These are phyloP conservation scores for Hemiscyllium ocellatum DNA, from an alignment of 2,113 vertebrate genomes.

Conservation along the genomic window DNA sequence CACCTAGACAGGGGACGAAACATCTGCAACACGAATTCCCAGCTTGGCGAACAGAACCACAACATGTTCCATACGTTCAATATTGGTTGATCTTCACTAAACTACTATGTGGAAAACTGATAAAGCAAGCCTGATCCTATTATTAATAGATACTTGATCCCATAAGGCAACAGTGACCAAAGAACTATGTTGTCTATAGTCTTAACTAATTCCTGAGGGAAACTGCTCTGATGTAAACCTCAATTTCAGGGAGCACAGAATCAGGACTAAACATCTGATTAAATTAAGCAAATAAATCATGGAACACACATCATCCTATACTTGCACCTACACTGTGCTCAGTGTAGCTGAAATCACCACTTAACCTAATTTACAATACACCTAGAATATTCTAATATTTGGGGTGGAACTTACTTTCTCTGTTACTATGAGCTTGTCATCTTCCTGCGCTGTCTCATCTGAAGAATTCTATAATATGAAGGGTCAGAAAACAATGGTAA, in stretches of 20 bases:
- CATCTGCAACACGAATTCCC: too few relatives aligned
- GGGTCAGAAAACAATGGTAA: constrained; percentile 36
- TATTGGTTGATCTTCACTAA: neutral
- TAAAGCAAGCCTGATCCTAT: neutral
- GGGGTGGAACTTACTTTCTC: constrained; percentile 23
- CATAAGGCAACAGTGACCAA: neutral
- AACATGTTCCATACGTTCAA: neutral
- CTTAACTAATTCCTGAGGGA: neutral
- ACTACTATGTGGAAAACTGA: neutral
- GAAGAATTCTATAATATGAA: constrained; percentile 35
- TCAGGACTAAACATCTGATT: neutral
- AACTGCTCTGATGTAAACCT: neutral
- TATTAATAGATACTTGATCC: neutral
- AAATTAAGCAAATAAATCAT: neutral
- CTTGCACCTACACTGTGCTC: neutral
- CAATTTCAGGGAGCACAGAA: neutral
- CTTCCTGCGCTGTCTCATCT: constrained; percentile 20
- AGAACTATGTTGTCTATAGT: neutral
- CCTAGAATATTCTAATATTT: constrained; percentile 30
- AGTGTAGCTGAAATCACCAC: neutral
- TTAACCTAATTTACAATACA: neutral
- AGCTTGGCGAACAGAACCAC: too few relatives aligned
- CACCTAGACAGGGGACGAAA: too few relatives aligned
- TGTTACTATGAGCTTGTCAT: constrained; percentile 15
- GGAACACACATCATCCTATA: neutral